Evolutionary conservation across 2,888 invertebrate genomes (phyloP), one percentile per base, ranked within the genome.

Genomic region (Synanthedon vespiformis): DNA sequence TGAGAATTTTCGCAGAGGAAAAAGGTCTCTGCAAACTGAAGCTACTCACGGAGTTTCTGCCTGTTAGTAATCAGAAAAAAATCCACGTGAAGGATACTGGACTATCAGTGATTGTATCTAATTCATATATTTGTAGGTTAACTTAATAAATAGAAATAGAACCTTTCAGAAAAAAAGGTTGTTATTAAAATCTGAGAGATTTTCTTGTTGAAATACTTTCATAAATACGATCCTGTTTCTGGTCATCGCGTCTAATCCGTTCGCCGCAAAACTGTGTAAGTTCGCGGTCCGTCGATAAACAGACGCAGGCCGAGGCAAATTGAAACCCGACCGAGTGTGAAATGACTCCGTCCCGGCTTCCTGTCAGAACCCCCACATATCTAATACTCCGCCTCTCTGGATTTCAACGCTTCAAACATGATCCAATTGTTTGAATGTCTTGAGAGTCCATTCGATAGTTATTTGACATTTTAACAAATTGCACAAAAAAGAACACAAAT

Each of bases 261-360:
- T 16, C 18, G 48, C 48, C 48, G 22, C 48, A 48, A 40, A 48
- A 52, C 52, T 34, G 16, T 34, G 53, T 56, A n/a, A 49, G 62
- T 64, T 63, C 65, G 64, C 62, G 65, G 66, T 62, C 65, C 61
- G 63, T 73, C 73, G 74, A 79, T 80, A 80, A 81, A 83, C 75
- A 78, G 74, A 67, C 60, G 67, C 70, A 62, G 69, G 71, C 74
- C 75, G 78, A 73, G 74, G 79, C 73, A 81, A 83, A 85, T 86
- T 84, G 82, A 85, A 83, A 83, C 65, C 64, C 81, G 80, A 69
- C 83, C 75, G 74, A 80, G 82, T 85, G 83, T 84, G 82, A 86
- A 84, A 85, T 81, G 77, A 83, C 77, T 76, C 65, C 64, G 67
- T 73, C 67, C 72, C 68, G 73, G 77, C 77, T 77, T 83, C 80